Conservation (phyloP, 2,797 vertebrate species). For the Danio albolineatus region DNA sequence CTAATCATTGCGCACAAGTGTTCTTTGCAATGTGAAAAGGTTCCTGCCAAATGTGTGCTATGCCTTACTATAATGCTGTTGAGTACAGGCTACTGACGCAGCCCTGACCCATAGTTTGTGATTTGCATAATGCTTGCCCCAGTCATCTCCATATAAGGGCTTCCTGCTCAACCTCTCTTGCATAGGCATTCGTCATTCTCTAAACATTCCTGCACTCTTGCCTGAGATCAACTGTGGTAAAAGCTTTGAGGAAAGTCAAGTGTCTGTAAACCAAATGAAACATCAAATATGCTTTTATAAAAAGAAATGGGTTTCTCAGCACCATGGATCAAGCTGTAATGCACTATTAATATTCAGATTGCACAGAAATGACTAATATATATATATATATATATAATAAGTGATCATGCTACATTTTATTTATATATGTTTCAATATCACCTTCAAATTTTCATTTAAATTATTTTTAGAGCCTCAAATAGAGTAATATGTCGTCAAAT, state of each 20-base stretch:
- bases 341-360: no score
- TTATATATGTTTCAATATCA: no score
- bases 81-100: background rate
- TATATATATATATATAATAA: no score
- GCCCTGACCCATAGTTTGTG: background rate
- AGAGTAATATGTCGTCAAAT: no score
- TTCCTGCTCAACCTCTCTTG: background rate
- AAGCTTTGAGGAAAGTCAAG: background rate
- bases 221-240: background rate
- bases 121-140: background rate
- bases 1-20: background rate
- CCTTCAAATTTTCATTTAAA: no score
- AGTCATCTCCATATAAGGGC: slow-evolving; percentile 8
- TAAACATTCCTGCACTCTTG: background rate
- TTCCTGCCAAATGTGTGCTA: background rate
- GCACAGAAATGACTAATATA: no score
- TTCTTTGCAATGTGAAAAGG: background rate
- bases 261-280: background rate
- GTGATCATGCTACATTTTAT: no score
- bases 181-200: background rate
- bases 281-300: background rate
- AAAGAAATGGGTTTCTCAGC: background rate
- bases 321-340: background rate
- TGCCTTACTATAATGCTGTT: background rate
- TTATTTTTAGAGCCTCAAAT: no score